Evolutionary conservation across 2,113 vertebrate genomes (phyloP).

Genomic region (Muntiacus muntjak): DNA sequence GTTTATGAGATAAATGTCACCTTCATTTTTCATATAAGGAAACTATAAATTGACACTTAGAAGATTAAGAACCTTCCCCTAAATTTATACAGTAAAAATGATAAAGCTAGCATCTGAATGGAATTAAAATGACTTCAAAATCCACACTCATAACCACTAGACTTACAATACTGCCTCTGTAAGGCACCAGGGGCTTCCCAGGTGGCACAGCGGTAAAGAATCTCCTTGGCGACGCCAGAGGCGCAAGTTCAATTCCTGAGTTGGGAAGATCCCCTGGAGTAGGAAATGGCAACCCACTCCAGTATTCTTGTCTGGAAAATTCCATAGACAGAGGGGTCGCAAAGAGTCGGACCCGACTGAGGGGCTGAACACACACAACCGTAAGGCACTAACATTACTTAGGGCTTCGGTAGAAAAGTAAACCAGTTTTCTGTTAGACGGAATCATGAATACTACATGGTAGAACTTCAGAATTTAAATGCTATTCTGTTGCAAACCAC

Average conservation of each 20-base stretch:
- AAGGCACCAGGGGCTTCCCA: not conserved
- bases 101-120: not conserved
- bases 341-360: not conserved
- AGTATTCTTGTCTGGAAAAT: not conserved
- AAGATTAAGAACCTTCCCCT: not conserved
- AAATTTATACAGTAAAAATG: not conserved
- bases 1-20: not conserved
- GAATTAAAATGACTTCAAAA: not conserved
- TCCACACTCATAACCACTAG: not conserved
- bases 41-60: conserved; percentile 7
- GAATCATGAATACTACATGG: not conserved
- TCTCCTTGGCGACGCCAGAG: not conserved
- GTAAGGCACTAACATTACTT: not conserved
- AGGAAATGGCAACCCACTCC: not conserved
- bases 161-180: not conserved
- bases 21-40: not conserved
- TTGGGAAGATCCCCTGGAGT: not conserved
- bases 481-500: not conserved
- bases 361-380: not conserved
- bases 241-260: not conserved
- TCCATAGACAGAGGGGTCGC: not conserved
- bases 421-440: not conserved
- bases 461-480: not conserved
- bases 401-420: not conserved
- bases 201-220: not conserved